Percentiles rank a stretch among this genome's conserved stretches.
Evolutionary conservation across 2,797 vertebrate species (phyloP).

Genomic region (Acanthurus leucopareius): DNA sequence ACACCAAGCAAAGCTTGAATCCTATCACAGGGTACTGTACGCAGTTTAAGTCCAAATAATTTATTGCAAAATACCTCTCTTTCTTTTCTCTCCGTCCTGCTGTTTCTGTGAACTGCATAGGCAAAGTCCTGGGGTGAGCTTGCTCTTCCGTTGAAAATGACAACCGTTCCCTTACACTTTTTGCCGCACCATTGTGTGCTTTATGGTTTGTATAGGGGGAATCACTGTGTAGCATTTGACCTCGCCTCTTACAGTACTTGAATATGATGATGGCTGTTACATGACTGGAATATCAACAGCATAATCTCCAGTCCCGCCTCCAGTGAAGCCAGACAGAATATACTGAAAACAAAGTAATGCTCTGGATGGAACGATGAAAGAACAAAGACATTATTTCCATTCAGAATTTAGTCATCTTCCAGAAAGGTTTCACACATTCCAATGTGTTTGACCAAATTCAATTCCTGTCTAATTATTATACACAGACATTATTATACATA

Average conservation of each 20-base stretch:
- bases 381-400: slow-evolving; percentile 67
- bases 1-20: slow-evolving; percentile 84
- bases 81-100: slow-evolving; percentile 75
- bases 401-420: slow-evolving; percentile 55
- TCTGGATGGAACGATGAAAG: slow-evolving; percentile 52
- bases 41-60: slow-evolving; percentile 90
- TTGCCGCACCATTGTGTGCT: slow-evolving; percentile 90
- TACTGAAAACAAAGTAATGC: slow-evolving; percentile 76
- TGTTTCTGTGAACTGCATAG: slow-evolving; percentile 82
- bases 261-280: slow-evolving; percentile 90
- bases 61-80: slow-evolving; percentile 84
- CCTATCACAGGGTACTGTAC: slow-evolving; percentile 83
- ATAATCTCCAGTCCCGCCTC: slow-evolving; percentile 74
- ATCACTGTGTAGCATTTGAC: slow-evolving; percentile 90
- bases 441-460: slow-evolving; percentile 31
- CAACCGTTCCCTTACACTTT: slow-evolving; percentile 87
- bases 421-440: slow-evolving; percentile 38
- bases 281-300: slow-evolving; percentile 88
- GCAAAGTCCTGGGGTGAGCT: slow-evolving; percentile 86
- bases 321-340: slow-evolving; percentile 70
- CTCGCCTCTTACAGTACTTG: slow-evolving; percentile 88
- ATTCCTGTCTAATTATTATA: slow-evolving; percentile 35
- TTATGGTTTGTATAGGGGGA: slow-evolving; percentile 88
- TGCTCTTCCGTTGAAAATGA: slow-evolving; percentile 86
- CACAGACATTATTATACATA: slow-evolving; percentile 29